phyloP scores from a whole-genome alignment of 2,113 vertebrate genomes.

The Taurulus bubalis region DNA sequence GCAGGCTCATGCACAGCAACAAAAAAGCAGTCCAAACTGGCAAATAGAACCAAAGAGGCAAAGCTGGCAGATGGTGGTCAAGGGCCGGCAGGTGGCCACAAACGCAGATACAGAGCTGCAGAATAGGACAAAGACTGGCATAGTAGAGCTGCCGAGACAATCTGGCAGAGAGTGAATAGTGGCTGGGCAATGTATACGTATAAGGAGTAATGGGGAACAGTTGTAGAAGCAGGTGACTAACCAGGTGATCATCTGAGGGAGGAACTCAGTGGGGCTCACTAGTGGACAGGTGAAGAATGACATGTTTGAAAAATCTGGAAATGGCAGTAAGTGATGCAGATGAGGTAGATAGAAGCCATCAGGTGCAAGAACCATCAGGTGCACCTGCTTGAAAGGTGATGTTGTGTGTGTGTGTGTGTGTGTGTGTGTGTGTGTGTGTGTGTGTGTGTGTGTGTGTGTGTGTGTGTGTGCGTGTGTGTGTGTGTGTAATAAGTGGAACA shows the following conservation, averaged over 20 bases:
- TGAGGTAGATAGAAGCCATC: neutral
- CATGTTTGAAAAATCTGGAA: neutral
- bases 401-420: neutral
- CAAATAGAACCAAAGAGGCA: neutral
- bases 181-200: neutral
- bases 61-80: slow-evolving; percentile 13
- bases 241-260: neutral
- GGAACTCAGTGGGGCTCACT: neutral
- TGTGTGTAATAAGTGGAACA: slow-evolving; percentile 7
- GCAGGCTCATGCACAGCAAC: slow-evolving; percentile 2
- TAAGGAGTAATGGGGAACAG: neutral
- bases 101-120: slow-evolving; percentile 4
- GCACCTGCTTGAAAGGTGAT: no score
- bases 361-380: no score
- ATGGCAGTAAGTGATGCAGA: slow-evolving; percentile 6
- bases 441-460: neutral
- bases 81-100: slow-evolving; percentile 27
- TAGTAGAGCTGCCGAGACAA: neutral
- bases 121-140: slow-evolving; percentile 19
- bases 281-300: slow-evolving; percentile 18
- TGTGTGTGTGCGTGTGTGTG: neutral
- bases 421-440: neutral
- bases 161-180: neutral
- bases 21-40: slow-evolving; percentile 15
- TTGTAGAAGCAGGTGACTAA: slow-evolving; percentile 12